Base-by-base conservation (phyloP, 2,113 vertebrate species). In the Tretioscincus oriximinensis region DNA sequence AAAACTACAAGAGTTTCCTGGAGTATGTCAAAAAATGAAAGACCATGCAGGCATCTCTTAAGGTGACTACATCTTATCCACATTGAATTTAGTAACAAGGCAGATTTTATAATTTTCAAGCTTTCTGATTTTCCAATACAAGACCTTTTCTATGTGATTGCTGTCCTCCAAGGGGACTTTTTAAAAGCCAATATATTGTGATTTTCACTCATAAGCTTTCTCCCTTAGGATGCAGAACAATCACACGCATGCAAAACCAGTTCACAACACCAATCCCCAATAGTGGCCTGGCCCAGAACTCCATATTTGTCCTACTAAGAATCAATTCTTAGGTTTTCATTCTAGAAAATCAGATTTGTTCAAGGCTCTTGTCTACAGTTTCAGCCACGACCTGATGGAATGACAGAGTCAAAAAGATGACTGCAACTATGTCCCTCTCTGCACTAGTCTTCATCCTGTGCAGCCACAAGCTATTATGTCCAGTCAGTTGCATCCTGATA, bases 1-100 rank as follows among this genome's bases (percentile, higher is more conserved):
- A 73, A 64, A 81, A 61, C 71, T 73, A 21, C 67, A 67, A 45
- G 71, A 81, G 63, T 54, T 7, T 49, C 6, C 14, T 84, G 72
- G 85, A 10, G 35, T 31, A 79, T 70, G 70, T n/a, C 41, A 6
- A 45, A 79, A 79, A 79, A 70, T n/a, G 67, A 54, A 60, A 70
- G 67, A 24, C 67, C 67, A 70, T 41, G 60, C 67, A 61, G 45
- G 66, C 77, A 28, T 79, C 26, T 60, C 77, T 7, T 24, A 49
- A 28, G 76, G n/a, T 66, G 76, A 2, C n/a, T 67, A 24, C 31
- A 26, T 71, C 54, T 60, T 79, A 41, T 60, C 26, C 67, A 51
- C 66, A 61, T 18, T 70, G 47, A 61, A 18, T 70, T 71, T 45
- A 45, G 11, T 45, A 31, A 29, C 12, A 61, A 79, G 24, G 16